Conservation (phyloP, 2,888 invertebrate genomes). For the Erebia ligea region DNA sequence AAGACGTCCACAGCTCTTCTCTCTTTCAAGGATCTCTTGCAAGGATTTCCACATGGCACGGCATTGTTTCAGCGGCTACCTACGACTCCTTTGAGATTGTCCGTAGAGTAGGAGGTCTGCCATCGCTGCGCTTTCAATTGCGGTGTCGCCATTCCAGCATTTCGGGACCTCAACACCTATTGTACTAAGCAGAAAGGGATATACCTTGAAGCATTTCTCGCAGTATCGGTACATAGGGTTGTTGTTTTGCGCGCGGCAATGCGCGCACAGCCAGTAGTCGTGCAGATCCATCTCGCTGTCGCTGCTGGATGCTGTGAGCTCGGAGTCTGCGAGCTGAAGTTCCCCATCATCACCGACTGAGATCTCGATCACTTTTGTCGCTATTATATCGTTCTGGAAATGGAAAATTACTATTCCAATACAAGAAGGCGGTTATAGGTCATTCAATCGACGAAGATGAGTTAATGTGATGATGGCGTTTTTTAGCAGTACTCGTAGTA, state of each 20-base stretch:
- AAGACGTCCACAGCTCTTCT: too few relatives aligned
- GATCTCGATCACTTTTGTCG: constrained; percentile 69
- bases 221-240: constrained; percentile 87
- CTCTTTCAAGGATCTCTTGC: too few relatives aligned
- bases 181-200: neutral
- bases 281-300: constrained; percentile 80
- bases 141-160: too few relatives aligned
- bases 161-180: too few relatives aligned
- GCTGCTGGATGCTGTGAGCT: constrained; percentile 63
- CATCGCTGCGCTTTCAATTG: too few relatives aligned
- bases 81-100: too few relatives aligned
- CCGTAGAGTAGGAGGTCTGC: too few relatives aligned
- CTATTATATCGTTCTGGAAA: constrained; percentile 73
- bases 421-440: neutral
- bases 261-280: constrained; percentile 86
- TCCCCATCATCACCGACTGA: constrained; percentile 66
- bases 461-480: too few relatives aligned
- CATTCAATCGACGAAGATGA: too few relatives aligned
- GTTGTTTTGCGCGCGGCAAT: constrained; percentile 84
- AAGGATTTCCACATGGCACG: too few relatives aligned
- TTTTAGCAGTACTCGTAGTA: too few relatives aligned
- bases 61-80: too few relatives aligned
- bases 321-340: constrained; percentile 72
- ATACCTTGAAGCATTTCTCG: constrained; percentile 66
- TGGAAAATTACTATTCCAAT: neutral